phyloP scores from a whole-genome alignment of 2,888 invertebrate species.

The Neria commutata region DNA sequence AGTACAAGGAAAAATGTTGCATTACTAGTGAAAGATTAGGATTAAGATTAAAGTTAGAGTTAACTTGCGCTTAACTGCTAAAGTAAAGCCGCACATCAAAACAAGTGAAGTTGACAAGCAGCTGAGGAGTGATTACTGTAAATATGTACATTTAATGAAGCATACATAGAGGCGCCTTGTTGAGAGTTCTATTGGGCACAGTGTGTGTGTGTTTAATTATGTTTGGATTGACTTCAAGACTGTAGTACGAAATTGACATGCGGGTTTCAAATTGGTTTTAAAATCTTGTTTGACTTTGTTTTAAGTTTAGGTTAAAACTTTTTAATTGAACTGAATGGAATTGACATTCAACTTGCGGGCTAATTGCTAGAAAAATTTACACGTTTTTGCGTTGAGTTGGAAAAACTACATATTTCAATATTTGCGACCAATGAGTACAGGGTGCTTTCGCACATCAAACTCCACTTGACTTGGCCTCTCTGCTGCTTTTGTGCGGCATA shows the following conservation, averaged over 20 bases:
- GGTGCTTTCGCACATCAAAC: too few species aligned
- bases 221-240: not conserved
- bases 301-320: not conserved
- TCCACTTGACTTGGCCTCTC: too few species aligned
- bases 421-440: too few species aligned
- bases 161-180: not conserved
- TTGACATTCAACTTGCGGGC: constrained; percentile 33
- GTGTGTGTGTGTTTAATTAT: not conserved
- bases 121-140: not conserved
- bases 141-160: not conserved
- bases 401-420: too few species aligned
- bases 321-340: constrained; percentile 40
- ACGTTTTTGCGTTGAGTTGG: too few species aligned
- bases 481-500: too few species aligned
- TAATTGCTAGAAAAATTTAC: not conserved
- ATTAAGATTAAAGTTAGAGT: not conserved
- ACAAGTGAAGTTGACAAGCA: too few species aligned
- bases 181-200: not conserved
- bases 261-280: too few species aligned
- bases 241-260: not conserved
- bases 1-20: not conserved
- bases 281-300: too few species aligned
- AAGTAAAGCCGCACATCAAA: too few species aligned
- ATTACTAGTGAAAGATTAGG: not conserved
- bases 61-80: not conserved